Base-by-base conservation (phyloP, 2,888 invertebrate genomes). In the Trichogramma dendrolimi region DNA sequence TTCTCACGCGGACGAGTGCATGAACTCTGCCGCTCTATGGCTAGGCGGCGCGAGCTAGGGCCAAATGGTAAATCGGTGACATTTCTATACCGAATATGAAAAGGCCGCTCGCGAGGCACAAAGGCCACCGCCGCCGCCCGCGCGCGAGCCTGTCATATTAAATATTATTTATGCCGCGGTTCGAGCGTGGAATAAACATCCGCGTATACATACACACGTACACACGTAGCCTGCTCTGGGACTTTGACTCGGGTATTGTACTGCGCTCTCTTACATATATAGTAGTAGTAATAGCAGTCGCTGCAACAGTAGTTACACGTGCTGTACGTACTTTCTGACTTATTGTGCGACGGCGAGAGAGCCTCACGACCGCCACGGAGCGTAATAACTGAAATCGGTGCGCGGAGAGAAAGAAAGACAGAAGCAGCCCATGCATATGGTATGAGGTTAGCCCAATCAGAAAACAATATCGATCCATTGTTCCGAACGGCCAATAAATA, bases 401-500 rank as follows among this genome's bases (percentile, higher is more conserved):
- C 27, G 4, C 27, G 40, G 7, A 6, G 8, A 50, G 27, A 27
- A 27, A 27, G 5, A 52, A 52, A 52, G 39, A 27, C n/a, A 14
- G 39, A 40, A 14, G 40, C 52, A 40, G 40, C 38, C 52, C 6
- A 52, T n/a, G 39, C 38, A 14, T 40, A 6, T 48, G 27, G 27
- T 27, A 27, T 27, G 27, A 27, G 60, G 27, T 27, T 27, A 27
- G 27, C 67, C 74, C 78, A 77, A 79, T 79, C 78, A 75, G 73
- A 77, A 78, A 79, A 77, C 76, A 79, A 78, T 78, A 78, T 79
- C 79, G 77, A 79, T 78, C 76, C 79, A 79, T 79, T 79, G 79
- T 79, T 76, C 68, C 70, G 66, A 42, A 50, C 55, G 61, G 68
- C 73, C 75, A 74, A 79, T 79, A 79, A 79, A 79, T 79, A 78